These are phyloP conservation scores for Cirrhinus molitorella DNA, from an alignment of 2,797 vertebrate genomes.

Conservation along the genomic window DNA sequence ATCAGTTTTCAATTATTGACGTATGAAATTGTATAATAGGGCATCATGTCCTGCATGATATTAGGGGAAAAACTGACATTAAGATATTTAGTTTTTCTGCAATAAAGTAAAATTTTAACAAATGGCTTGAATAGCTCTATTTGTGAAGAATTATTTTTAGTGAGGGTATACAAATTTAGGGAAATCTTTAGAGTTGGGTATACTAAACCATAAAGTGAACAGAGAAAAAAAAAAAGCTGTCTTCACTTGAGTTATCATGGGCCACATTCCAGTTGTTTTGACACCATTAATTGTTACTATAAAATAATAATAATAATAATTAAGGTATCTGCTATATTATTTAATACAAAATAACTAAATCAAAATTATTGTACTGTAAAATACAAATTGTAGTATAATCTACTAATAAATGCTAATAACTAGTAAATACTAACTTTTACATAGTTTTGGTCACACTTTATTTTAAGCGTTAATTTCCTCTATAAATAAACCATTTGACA, in stretches of 20 bases:
- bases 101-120: no score
- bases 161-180: background rate
- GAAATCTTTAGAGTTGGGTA: no score
- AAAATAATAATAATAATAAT: background rate
- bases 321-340: background rate
- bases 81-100: background rate
- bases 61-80: background rate
- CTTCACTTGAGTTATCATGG: background rate
- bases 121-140: background rate
- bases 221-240: background rate
- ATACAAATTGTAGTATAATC: background rate
- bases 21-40: background rate
- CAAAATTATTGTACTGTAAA: background rate
- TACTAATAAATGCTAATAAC: no score
- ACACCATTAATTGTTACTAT: background rate
- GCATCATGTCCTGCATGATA: no score
- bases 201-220: background rate
- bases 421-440: no score
- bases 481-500: no score
- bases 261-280: background rate
- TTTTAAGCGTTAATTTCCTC: no score
- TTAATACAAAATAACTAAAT: background rate
- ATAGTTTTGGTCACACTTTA: no score
- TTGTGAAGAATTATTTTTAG: background rate
- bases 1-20: background rate